phyloP scores from a whole-genome alignment of 2,797 vertebrate species.

The Clarias fuscus region DNA sequence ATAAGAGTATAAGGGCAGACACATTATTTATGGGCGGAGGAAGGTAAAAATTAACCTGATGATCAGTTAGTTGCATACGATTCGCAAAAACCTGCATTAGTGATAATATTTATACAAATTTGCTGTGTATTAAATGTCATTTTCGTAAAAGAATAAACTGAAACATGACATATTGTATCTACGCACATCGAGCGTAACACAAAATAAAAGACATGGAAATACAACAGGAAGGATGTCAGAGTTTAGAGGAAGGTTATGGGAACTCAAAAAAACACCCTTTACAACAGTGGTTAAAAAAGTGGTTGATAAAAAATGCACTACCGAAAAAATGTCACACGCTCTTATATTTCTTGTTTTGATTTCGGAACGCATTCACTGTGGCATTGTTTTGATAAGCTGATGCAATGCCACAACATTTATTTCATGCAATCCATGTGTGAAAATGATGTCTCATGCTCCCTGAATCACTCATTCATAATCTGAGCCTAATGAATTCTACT shows the following conservation, averaged over 20 bases:
- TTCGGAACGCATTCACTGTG: too few relatives aligned
- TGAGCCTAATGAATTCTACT: too few relatives aligned
- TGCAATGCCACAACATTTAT: too few relatives aligned
- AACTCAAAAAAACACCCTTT: neutral
- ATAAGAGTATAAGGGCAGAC: slow-evolving; percentile 12
- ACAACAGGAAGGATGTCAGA: neutral
- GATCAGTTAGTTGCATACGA: neutral
- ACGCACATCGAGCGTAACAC: neutral
- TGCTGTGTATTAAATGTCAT: neutral
- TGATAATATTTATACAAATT: neutral
- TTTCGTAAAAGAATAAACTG: neutral
- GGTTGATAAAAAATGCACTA: neutral
- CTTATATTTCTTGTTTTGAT: too few relatives aligned
- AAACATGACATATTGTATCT: neutral
- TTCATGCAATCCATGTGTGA: too few relatives aligned
- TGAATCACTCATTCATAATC: too few relatives aligned
- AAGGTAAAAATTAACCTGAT: neutral
- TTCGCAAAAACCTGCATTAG: neutral
- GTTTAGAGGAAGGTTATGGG: neutral
- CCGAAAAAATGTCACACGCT: too few relatives aligned
- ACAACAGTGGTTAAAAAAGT: neutral
- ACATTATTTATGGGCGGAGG: neutral
- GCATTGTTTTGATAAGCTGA: too few relatives aligned
- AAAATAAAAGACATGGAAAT: neutral
- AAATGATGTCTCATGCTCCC: too few relatives aligned